Evolutionary conservation across 30 jellyfish, hydroid and myxozoan species (phyloP), one percentile per base, ranked within the genome.

Genomic region (Calvadosia cruxmelitensis): DNA sequence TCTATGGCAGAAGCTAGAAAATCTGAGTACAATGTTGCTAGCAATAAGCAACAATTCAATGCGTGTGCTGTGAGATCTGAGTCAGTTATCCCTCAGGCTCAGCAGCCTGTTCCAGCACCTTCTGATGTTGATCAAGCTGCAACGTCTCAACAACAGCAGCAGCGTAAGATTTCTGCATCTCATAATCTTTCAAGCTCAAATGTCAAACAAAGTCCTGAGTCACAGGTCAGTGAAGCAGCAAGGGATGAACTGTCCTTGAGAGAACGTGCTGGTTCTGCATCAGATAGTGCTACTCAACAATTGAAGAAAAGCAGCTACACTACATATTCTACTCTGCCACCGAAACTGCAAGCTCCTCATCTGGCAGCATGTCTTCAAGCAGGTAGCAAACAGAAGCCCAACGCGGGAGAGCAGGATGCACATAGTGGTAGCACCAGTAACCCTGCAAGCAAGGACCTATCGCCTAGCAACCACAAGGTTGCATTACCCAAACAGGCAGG

Each of bases 261-360:
- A 28, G 70, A 35, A 27, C 50, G 34, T 48, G 61, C 91, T 26
- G 13, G 34, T 15, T 72, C 65, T 42, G 32, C 51, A 10, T 49
- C 66, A 29, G 73, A 64, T 66, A 53, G 63, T 71, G 48, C 57
- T 42, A 74, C 69, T 35, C 64, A 70, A 61, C 83, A 70, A 29
- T 64, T 68, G 28, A 78, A 83, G 28, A 72, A 73, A 36, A 35
- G 79, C 0, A 68, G 66, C 27, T 67, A 69, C 50, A 67, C 63
- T 27, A 83, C 67, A 48, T 82, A 24, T 66, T 53, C 94, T 5
- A 88, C 82, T 5, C 81, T 91, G 67, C 99, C 99, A 5, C 99
- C 99, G 33, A 94, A 91, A 78, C 92, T 91, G 15, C 95, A 91
- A 72, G 99, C 99, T 1, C 99, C 99, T 0, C 82, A 91, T 68